Conservation (phyloP, 2,888 invertebrate species). For the Horisme vitalbata region DNA sequence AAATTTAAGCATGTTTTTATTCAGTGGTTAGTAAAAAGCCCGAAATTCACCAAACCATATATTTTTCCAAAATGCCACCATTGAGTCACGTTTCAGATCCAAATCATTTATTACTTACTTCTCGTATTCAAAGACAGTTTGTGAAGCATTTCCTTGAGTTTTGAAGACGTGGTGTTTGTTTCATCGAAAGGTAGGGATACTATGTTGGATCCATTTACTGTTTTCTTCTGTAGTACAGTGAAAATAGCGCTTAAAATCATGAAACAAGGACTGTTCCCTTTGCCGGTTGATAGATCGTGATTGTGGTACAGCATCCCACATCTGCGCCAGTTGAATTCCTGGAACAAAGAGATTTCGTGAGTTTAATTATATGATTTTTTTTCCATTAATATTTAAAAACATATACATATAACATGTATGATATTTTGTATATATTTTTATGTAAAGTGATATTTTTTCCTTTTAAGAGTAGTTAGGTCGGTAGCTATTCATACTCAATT, state of each 20-base stretch:
- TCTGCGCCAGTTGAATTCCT: slow-evolving; percentile 88
- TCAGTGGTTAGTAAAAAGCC: not conserved
- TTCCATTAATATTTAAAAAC: too few relatives aligned
- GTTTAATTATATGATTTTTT: not conserved
- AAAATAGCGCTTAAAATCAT: slow-evolving; percentile 89
- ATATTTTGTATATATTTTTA: too few relatives aligned
- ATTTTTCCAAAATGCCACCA: not conserved
- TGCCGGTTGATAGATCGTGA: slow-evolving; percentile 81
- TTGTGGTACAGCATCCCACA: slow-evolving; percentile 89
- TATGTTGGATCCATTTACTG: slow-evolving; percentile 69
- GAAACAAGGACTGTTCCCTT: slow-evolving; percentile 90
- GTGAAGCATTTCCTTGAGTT: slow-evolving; percentile 83
- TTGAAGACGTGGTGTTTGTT: slow-evolving; percentile 75
- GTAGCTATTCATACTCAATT: too few relatives aligned
- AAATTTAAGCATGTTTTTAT: too few relatives aligned
- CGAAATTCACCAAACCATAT: too few relatives aligned
- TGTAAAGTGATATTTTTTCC: too few relatives aligned
- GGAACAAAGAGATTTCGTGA: slow-evolving; percentile 55
- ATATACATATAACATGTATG: too few relatives aligned
- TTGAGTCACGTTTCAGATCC: slow-evolving; percentile 11
- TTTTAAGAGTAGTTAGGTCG: too few relatives aligned
- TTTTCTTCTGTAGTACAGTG: slow-evolving; percentile 65
- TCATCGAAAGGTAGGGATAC: slow-evolving; percentile 85
- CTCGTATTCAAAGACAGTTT: slow-evolving; percentile 85
- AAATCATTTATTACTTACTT: slow-evolving; percentile 83